Percentiles rank a stretch among this genome's conserved stretches.
Evolutionary conservation across 2,888 invertebrate genomes (phyloP).

Genomic region (Rhabditophanes sp.): DNA sequence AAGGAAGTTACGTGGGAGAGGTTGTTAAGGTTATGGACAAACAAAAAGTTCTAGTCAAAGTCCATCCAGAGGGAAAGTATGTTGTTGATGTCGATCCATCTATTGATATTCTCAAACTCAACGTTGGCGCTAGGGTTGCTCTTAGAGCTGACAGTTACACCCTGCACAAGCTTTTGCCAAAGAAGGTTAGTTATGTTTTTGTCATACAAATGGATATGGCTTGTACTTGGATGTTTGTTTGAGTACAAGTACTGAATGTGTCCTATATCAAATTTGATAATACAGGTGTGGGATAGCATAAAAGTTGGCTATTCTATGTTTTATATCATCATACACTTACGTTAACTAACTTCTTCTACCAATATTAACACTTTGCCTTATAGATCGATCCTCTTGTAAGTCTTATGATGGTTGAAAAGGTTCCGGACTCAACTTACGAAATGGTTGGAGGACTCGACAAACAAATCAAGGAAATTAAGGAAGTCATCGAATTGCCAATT

Average conservation of each 20-base stretch:
- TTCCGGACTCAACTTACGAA: constrained; percentile 97
- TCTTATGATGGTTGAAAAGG: constrained; percentile 99
- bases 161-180: constrained; percentile 90
- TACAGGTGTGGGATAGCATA: no score
- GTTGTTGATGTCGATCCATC: constrained; percentile 97
- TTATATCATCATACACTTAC: no score
- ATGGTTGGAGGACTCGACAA: constrained; percentile 99
- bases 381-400: constrained; percentile 90
- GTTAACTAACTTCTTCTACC: no score
- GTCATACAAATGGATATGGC: background rate
- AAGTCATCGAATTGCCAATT: constrained; percentile 94
- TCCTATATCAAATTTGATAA: no score
- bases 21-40: constrained; percentile 99
- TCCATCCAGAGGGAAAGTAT: constrained; percentile 97
- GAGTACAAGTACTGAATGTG: no score
- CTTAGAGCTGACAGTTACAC: constrained; percentile 94
- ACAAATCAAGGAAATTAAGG: constrained; percentile 98
- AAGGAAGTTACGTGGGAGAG: constrained; percentile 97
- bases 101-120: constrained; percentile 91
- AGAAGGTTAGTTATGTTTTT: constrained; percentile 55
- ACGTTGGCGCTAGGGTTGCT: constrained; percentile 90
- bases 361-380: background rate
- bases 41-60: constrained; percentile 95
- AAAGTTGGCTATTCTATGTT: no score
- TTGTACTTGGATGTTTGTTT: no score